phyloP scores from a whole-genome alignment of 1,140 invertebrate genomes.

The Papilio machaon region DNA sequence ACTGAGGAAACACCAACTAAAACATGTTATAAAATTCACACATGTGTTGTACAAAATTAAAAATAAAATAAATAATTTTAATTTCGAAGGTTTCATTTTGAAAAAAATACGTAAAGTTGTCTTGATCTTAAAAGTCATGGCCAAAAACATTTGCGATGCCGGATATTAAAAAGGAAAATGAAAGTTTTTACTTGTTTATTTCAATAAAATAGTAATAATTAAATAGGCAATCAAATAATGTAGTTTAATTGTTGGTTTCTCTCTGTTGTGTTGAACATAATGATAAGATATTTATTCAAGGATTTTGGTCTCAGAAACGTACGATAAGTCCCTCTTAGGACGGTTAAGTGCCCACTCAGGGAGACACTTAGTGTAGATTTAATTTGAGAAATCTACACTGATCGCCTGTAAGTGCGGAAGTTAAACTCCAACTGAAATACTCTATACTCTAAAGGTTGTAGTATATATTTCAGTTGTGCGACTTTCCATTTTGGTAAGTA shows the following conservation, averaged over 20 bases:
- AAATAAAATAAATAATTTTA: neutral
- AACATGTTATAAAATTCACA: neutral
- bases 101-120: constrained; percentile 3
- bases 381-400: too few relatives aligned
- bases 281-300: too few relatives aligned
- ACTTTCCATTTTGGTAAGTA: constrained; percentile 3
- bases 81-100: constrained; percentile 1
- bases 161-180: neutral
- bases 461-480: neutral
- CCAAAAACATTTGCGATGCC: neutral
- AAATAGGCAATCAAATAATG: neutral
- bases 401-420: too few relatives aligned
- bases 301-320: too few relatives aligned
- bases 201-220: neutral
- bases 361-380: too few relatives aligned
- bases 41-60: neutral
- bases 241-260: too few relatives aligned
- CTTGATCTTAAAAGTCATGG: constrained; percentile 20
- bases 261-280: too few relatives aligned
- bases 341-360: too few relatives aligned
- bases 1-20: neutral
- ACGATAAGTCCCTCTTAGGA: too few relatives aligned
- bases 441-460: neutral
- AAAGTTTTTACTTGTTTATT: constrained; percentile 4
- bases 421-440: too few relatives aligned